Base-by-base conservation (phyloP, 2,888 invertebrate genomes). In the Catocala sponsa region DNA sequence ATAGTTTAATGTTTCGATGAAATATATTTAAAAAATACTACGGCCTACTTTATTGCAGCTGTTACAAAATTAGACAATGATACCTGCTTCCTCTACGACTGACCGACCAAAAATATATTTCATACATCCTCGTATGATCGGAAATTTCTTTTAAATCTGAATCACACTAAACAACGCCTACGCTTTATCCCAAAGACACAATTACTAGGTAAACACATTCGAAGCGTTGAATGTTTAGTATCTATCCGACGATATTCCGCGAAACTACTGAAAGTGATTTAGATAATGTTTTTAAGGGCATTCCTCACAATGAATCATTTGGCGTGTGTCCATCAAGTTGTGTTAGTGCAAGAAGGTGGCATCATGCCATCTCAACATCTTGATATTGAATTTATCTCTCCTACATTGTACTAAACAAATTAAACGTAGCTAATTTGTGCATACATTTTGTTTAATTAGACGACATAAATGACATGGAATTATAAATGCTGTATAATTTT, bases 261-360 rank as follows among this genome's bases (percentile, higher is more conserved):
- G 66, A 81, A 25, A 79, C 51, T 35, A 64, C 61, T 61, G 65
- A 76, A 68, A 72, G 54, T 72, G 61, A 72, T 74, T 75, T 72
- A 70, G 65, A 68, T 74, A 78, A 80, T 76, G 78, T 81, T 81
- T 80, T 81, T 78, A 82, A 83, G 84, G 84, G 83, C 81, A 86
- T 86, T 87, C 84, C 80, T 81, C 65, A 59, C 67, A 67, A 72
- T 84, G 84, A 87, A 76, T 88, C 82, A 83, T 76, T 87, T 88
- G 87, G 88, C 87, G 63, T 53, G 44, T 60, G 68, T 82, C 87
- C 88, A 88, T 82, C 79, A 74, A 62, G 70, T 78, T 67, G 55
- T 71, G 68, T 69, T 69, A 66, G 68, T 75, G 71, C 68, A 57
- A 74, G 66, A 64, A 65, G 64, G 76, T 82, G 79, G 83, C 80